Percentiles rank a stretch among this genome's conserved stretches.
phyloP scores from a whole-genome alignment of 2,113 vertebrate genomes.

The Lichenostomus cassidix region DNA sequence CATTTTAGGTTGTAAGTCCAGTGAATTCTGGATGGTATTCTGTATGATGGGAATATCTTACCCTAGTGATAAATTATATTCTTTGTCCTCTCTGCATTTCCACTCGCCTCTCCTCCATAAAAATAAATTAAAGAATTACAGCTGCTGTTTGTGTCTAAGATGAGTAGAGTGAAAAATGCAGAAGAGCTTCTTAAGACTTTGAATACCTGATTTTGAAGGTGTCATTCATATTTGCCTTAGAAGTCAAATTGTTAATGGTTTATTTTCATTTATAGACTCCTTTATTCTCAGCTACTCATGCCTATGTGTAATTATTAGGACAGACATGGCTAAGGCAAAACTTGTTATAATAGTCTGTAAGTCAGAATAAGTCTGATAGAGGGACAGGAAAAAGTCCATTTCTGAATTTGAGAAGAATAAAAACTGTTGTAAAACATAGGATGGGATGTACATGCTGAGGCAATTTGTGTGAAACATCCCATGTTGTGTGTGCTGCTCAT shows the following conservation, averaged over 20 bases:
- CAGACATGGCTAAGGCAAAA: background rate
- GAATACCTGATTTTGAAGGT: background rate
- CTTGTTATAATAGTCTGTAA: background rate
- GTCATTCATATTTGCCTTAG: background rate
- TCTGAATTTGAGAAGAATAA: background rate
- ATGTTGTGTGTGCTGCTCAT: background rate
- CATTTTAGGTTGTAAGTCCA: background rate
- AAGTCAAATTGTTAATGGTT: background rate
- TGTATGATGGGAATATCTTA: background rate
- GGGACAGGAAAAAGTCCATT: background rate
- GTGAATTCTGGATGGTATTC: background rate
- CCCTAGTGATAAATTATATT: background rate
- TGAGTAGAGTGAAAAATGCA: background rate
- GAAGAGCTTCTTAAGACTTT: background rate
- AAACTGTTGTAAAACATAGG: background rate
- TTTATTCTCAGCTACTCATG: background rate
- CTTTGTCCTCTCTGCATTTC: background rate
- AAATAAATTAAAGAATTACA: background rate
- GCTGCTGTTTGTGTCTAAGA: background rate
- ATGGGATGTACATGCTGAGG: background rate
- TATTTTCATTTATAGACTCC: background rate
- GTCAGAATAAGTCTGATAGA: background rate
- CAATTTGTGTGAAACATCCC: background rate
- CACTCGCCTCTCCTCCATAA: background rate
- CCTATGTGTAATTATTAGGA: fast-evolving